Base-by-base conservation (phyloP, 2,113 vertebrate genomes). In the Scolopax mira region DNA sequence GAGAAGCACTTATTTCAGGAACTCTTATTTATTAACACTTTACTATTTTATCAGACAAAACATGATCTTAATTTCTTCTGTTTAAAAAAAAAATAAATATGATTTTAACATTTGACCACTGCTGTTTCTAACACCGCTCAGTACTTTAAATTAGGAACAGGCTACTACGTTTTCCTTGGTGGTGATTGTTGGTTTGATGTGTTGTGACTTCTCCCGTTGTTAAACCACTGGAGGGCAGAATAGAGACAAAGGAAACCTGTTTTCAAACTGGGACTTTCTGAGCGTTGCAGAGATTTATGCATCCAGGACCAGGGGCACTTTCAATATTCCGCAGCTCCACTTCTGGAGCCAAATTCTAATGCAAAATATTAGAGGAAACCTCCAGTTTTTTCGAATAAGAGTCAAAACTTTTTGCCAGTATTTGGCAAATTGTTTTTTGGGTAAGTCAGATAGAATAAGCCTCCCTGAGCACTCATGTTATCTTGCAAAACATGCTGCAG, bases 211-310 rank as follows among this genome's bases (percentile, higher is more conserved):
- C 8, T 33, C 7, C 35, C 7, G 1, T 12, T 48, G 33, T 67
- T 49, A 46, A 83, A 85, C 97, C 97, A 95, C 97, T 95, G 77
- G 97, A 91, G 94, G 97, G 97, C 97, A 96, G 94, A 89, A 85
- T 41, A 51, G 92, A 96, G 93, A 73, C 93, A 86, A 89, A 52
- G 30, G 51, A 96, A 90, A 83, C 31, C 73, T 31, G 23, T 12
- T 57, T 23, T 27, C 18, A 9, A 23, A 30, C 4, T 7, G 8
- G 48, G 25, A 5, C 10, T 74, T 65, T 41, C 7, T 10, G 18
- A 6, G 6, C 11, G 24, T 61, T 25, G n/a, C 61, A 5, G 52
- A 28, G 74, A 30, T 83, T 7, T 18, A 5, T 11, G 61, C 4
- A 8, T 6, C 23, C 54, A 60, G 66, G n/a, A 49, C 12, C n/a